Evolutionary conservation across 2,797 vertebrate species (phyloP), one percentile per base, ranked within the genome.

Genomic region (Danio kyathit): DNA sequence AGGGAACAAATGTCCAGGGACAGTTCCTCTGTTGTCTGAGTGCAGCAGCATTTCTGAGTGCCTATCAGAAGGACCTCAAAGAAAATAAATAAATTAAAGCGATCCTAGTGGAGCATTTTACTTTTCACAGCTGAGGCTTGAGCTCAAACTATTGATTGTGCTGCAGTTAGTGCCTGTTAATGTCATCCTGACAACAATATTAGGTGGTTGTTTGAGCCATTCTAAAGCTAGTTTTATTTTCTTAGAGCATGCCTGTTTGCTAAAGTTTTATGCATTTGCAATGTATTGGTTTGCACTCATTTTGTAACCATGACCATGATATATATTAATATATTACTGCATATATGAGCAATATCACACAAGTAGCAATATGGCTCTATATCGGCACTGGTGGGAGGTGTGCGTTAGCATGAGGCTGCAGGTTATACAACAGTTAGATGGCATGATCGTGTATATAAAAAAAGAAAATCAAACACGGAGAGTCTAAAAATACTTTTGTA

Each of bases 91-190:
- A 72, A 60, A 71, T 71, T 48, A 78, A 71, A 63, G n/a, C 10
- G 8, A 12, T 71, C 14, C 52, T 74, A 21, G 7, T 59, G 65
- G 61, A 70, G 57, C 70, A 67, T 57, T 67, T 56, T 76, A 29
- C 44, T 76, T 71, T 61, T 75, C 70, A 81, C 66, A 81, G 52
- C 21, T 19, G 48, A 61, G n/a, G 43, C 43, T 52, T 70, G 56
- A 21, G 80, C 69, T 67, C 51, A 6, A 66, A 61, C 74, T 73
- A 82, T 69, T 82, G 69, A 81, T 57, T 70, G 48, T 46, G 49
- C 8, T 49, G 16, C 76, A 52, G 57, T 83, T 79, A 66, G 51
- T 72, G 74, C 5, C 44, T 67, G 70, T 66, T 80, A 80, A 72
- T 49, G 63, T 43, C 38, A 76, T 46, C 51, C 11, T 65, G 57